phyloP scores from a whole-genome alignment of 2,113 vertebrate species.

The Potamarius usumacintae region DNA sequence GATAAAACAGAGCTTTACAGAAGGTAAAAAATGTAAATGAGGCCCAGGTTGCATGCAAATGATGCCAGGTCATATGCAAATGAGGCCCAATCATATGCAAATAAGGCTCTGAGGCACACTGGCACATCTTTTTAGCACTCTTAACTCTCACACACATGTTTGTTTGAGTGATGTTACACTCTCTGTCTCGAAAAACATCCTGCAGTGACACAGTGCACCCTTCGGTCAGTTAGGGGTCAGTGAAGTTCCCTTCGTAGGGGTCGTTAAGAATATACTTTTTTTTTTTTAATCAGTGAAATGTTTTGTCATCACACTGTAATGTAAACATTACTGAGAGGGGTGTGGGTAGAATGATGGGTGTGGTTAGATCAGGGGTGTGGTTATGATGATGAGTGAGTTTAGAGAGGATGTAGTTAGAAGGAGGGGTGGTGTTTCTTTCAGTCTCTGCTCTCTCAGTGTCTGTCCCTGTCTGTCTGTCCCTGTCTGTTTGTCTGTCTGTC shows the following conservation, averaged over 20 bases:
- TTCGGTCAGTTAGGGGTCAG: background rate
- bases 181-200: background rate
- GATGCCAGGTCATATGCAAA: constrained; percentile 9
- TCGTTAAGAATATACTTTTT: background rate
- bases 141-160: background rate
- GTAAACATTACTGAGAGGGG: background rate
- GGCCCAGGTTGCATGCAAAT: background rate
- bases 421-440: background rate
- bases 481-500: background rate
- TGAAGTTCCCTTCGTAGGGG: background rate
- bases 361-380: background rate
- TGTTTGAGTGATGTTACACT: constrained; percentile 8
- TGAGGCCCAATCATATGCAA: constrained; percentile 1
- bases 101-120: background rate
- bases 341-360: background rate
- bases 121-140: background rate
- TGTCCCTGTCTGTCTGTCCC: background rate
- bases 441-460: background rate
- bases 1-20: background rate
- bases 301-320: background rate
- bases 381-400: background rate
- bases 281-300: background rate
- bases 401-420: background rate
- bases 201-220: background rate
- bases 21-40: constrained; percentile 3